phyloP scores from a whole-genome alignment of 2,888 invertebrate genomes.

The Polia nebulosa region DNA sequence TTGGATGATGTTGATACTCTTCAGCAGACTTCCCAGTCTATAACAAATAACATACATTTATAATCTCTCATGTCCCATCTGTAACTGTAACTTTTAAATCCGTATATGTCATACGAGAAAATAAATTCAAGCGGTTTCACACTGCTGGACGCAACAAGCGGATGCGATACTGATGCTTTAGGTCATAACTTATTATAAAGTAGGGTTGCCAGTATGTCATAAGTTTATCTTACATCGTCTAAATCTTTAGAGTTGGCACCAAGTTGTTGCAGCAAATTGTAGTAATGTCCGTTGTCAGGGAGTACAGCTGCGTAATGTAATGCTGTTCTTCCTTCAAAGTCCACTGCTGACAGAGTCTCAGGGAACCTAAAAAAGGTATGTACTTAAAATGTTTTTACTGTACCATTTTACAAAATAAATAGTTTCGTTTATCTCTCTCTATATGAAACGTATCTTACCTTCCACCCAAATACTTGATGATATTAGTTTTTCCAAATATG shows the following conservation, averaged over 20 bases:
- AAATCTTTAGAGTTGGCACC: slow-evolving; percentile 96
- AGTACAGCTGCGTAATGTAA: slow-evolving; percentile 97
- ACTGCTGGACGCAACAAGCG: no score
- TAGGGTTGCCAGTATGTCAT: no score
- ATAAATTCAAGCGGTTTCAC: no score
- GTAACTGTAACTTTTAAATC: no score
- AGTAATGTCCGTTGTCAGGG: slow-evolving; percentile 96
- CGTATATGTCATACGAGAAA: no score
- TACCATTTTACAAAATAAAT: not conserved
- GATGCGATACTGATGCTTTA: no score
- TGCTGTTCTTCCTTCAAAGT: slow-evolving; percentile 96
- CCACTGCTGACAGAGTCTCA: slow-evolving; percentile 95
- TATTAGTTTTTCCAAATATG: slow-evolving; percentile 95
- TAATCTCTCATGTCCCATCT: no score
- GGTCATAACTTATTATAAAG: no score
- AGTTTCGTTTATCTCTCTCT: not conserved
- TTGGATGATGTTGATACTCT: slow-evolving; percentile 93
- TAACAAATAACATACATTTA: slow-evolving; percentile 45
- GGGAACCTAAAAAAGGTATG: slow-evolving; percentile 94
- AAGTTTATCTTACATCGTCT: slow-evolving; percentile 94
- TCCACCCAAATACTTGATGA: slow-evolving; percentile 92
- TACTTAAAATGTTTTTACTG: not conserved
- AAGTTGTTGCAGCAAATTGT: slow-evolving; percentile 95
- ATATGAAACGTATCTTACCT: slow-evolving; percentile 73
- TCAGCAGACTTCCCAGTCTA: slow-evolving; percentile 95